Percentiles rank a stretch among this genome's conserved stretches.
These are phyloP conservation scores for Dicyrtomina minuta DNA, from an alignment of 2,888 invertebrate genomes.

Conservation along the genomic window DNA sequence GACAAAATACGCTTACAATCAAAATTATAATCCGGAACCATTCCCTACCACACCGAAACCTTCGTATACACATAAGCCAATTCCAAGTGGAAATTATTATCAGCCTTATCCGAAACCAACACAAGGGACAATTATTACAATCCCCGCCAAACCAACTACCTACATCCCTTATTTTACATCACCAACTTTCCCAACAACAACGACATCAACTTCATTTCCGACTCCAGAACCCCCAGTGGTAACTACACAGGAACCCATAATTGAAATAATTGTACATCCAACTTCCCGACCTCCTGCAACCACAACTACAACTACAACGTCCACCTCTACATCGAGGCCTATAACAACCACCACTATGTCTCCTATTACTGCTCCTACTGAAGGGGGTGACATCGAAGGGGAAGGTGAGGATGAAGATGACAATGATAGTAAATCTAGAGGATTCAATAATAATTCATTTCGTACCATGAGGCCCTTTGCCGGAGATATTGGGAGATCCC, in stretches of 20 bases:
- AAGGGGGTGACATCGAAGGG: constrained; percentile 10
- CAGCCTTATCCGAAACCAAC: constrained; percentile 9
- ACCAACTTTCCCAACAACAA: background rate
- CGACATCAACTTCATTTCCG: background rate
- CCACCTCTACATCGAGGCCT: background rate
- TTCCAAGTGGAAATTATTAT: constrained; percentile 1
- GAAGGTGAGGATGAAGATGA: constrained; percentile 23
- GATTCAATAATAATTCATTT: background rate
- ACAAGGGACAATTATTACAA: background rate
- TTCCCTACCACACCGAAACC: too few relatives aligned
- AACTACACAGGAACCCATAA: background rate
- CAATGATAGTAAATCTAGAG: background rate
- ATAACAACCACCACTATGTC: background rate
- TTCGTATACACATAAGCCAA: too few relatives aligned
- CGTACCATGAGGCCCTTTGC: constrained; percentile 2
- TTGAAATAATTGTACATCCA: background rate
- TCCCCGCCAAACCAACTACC: background rate
- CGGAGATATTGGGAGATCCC: background rate
- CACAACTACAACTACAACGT: background rate
- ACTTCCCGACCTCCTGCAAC: background rate
- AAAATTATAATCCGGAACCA: too few relatives aligned
- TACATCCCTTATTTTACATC: background rate
- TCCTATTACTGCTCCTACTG: background rate
- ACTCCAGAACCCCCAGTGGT: background rate
- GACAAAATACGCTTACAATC: too few relatives aligned